Evolutionary conservation across 2,888 invertebrate genomes (phyloP).

Genomic region (Argynnis bischoffii): DNA sequence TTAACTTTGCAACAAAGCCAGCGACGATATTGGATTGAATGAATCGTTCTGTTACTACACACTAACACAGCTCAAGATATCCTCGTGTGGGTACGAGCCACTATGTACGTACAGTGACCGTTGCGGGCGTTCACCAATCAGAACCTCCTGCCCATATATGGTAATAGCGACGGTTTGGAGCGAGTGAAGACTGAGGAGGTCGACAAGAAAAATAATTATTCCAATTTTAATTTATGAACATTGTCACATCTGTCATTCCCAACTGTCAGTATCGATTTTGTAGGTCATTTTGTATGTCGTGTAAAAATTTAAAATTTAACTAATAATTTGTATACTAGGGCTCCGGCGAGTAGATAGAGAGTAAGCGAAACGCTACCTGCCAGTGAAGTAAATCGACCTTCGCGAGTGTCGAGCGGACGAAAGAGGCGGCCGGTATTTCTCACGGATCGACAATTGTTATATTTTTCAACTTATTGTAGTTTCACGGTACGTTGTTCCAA

Average conservation of each 20-base stretch:
- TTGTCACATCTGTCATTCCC: constrained; percentile 50
- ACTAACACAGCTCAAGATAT: constrained; percentile 35
- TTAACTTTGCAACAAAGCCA: constrained; percentile 43
- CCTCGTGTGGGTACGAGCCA: constrained; percentile 51
- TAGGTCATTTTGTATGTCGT: constrained; percentile 54
- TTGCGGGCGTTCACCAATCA: constrained; percentile 84
- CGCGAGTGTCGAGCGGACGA: constrained; percentile 57
- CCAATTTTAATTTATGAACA: constrained; percentile 61
- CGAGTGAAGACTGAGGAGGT: constrained; percentile 77
- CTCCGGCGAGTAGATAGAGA: constrained; percentile 66
- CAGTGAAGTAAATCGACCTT: constrained; percentile 72
- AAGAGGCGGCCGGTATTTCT: constrained; percentile 75
- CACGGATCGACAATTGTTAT: constrained; percentile 63
- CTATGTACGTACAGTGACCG: constrained; percentile 74
- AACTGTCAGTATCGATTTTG: constrained; percentile 47
- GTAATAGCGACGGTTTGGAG: constrained; percentile 85
- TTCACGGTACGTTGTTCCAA: constrained; percentile 18
- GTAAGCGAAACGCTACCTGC: constrained; percentile 58
- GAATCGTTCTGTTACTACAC: constrained; percentile 36
- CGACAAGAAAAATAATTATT: constrained; percentile 54
- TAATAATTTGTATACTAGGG: constrained; percentile 56
- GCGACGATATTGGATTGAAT: constrained; percentile 36
- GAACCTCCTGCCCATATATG: constrained; percentile 90
- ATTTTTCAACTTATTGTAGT: constrained; percentile 19
- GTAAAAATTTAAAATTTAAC: constrained; percentile 53